Evolutionary conservation across 2,888 invertebrate genomes (phyloP).

Genomic region (Lasioglossum vierecki): DNA sequence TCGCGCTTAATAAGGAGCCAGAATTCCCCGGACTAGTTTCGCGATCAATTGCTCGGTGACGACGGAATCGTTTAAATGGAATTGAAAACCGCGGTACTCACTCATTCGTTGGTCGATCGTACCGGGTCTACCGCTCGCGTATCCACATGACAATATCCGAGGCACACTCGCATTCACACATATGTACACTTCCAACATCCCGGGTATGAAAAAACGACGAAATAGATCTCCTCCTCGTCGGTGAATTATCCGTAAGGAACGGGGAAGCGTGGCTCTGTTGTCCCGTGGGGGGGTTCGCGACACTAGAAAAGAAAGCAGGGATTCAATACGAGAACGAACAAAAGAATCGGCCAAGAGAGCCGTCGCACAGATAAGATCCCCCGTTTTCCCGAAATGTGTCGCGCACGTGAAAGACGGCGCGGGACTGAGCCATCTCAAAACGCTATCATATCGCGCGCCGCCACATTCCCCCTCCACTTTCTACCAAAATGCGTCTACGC

Average conservation of each 20-base stretch:
- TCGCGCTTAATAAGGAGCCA: conserved; percentile 52
- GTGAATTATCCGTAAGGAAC: neutral
- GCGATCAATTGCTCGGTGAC: neutral
- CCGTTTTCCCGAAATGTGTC: conserved; percentile 56
- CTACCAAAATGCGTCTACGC: conserved; percentile 63
- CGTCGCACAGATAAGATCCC: neutral
- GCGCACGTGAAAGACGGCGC: conserved; percentile 69
- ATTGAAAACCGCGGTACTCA: conserved; percentile 34
- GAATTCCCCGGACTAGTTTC: conserved; percentile 16
- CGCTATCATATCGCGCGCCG: conserved; percentile 69
- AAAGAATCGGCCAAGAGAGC: neutral
- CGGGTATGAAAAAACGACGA: neutral
- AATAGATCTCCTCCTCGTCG: neutral
- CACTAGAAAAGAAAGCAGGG: neutral
- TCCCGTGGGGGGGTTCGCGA: neutral
- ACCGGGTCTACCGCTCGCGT: neutral
- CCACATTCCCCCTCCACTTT: conserved; percentile 60
- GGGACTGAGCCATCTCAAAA: conserved; percentile 71
- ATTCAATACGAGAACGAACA: neutral
- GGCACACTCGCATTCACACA: conserved; percentile 31
- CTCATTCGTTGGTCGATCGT: conserved; percentile 8
- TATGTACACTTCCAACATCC: neutral
- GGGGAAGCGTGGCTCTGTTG: neutral
- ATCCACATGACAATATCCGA: conserved; percentile 49
- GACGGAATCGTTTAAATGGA: neutral